Conservation (phyloP, 2,888 invertebrate species). For the Himalopsyche anomala region DNA sequence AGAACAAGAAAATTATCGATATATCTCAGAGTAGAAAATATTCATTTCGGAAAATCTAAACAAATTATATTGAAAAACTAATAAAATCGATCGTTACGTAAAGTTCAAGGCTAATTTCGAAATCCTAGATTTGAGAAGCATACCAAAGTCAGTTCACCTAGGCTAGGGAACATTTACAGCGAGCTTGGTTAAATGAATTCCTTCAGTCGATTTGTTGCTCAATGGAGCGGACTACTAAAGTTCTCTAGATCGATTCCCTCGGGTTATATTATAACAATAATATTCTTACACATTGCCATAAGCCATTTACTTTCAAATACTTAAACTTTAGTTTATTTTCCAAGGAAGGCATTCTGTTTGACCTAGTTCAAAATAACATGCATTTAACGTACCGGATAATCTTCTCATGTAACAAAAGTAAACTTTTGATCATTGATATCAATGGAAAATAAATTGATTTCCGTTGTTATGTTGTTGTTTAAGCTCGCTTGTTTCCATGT, state of each 20-base stretch:
- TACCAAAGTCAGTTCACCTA: neutral
- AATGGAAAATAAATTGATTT: no score
- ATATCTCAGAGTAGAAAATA: no score
- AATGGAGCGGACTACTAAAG: slow-evolving; percentile 59
- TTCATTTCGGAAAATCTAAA: no score
- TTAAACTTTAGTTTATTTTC: slow-evolving; percentile 36
- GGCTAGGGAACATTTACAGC: slow-evolving; percentile 31
- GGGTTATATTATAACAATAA: slow-evolving; percentile 61
- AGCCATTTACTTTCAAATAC: slow-evolving; percentile 40
- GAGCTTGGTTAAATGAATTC: slow-evolving; percentile 48
- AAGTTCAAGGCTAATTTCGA: no score
- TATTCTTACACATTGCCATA: slow-evolving; percentile 48
- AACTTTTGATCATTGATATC: no score
- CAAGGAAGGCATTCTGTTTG: slow-evolving; percentile 21
- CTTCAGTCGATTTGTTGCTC: slow-evolving; percentile 58
- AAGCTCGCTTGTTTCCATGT: no score
- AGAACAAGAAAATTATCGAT: no score
- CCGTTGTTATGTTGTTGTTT: no score
- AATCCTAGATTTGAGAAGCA: slow-evolving; percentile 3
- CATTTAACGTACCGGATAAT: slow-evolving; percentile 5
- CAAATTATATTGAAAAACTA: no score
- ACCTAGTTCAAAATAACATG: slow-evolving; percentile 13
- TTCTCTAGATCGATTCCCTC: slow-evolving; percentile 57
- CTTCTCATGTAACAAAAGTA: neutral
- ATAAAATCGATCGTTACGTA: no score